Base-by-base conservation (phyloP, 2,113 vertebrate genomes). In the Calyptomena viridis region DNA sequence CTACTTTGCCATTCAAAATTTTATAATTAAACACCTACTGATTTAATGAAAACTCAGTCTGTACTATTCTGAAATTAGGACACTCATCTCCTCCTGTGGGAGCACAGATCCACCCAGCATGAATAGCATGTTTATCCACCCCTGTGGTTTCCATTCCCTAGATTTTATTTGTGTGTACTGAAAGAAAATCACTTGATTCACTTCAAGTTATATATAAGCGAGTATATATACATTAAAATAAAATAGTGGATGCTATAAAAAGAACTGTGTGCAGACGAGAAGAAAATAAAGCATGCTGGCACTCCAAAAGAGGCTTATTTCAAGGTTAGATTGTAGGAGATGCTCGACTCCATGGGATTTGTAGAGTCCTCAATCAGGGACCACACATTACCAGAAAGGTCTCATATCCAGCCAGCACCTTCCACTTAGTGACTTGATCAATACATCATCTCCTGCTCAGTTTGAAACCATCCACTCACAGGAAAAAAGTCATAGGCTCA, bases 91-190 rank as follows among this genome's bases (percentile, higher is more conserved):
- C 23, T 63, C 18, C 56, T 0, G 0, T 55, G 86, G 87, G 80
- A 92, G 25, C 42, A 56, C n/a, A 85, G 94, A 88, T 44, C 89
- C 96, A 91, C 90, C 96, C 95, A 89, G 31, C 17, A 78, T 59
- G 30, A 95, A 95, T 53, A 94, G 53, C 78, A 88, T 63, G 55
- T 91, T 95, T 88, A 89, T 67, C 62, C 60, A 76, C 14, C 25
- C 25, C 25, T 91, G 86, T 84, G 92, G 94, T 93, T 96, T 91
- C 35, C 39, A 49, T 42, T 86, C 64, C 89, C 21, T 33, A 49
- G 40, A 47, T 64, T 92, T 87, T 84, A 63, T 80, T 92, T 94
- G 20, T 68, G 35, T 90, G 91, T 92, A 59, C 90, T 69, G 78
- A 75, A 93, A 85, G 52, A 81, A 75, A 63, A 76, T 53, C 15